Evolutionary conservation across 53 echinoderm and acorn worm species (phyloP).

Genomic region (Arbacia lixula): DNA sequence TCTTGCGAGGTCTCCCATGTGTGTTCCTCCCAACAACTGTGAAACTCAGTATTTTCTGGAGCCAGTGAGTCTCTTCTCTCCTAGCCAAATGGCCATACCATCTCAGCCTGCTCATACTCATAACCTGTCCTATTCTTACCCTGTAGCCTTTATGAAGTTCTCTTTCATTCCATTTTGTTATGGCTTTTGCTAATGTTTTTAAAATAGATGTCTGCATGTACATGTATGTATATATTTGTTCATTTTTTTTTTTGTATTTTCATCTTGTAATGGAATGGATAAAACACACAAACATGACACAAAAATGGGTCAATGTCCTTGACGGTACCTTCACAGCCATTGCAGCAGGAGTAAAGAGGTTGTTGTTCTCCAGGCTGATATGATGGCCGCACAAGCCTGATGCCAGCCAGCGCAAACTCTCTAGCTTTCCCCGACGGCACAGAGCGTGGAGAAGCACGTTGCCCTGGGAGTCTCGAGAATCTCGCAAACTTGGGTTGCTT

Average conservation of each 20-base stretch:
- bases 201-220: background rate
- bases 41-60: too few species aligned
- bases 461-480: constrained; percentile 70
- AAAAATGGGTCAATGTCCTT: background rate
- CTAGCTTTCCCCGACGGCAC: constrained; percentile 67
- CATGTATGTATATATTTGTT: background rate
- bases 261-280: background rate
- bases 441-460: constrained; percentile 76
- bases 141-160: background rate
- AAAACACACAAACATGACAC: background rate
- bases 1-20: too few species aligned
- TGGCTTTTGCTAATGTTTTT: background rate
- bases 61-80: too few species aligned
- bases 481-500: constrained; percentile 61
- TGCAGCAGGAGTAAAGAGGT: constrained; percentile 73
- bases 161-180: background rate
- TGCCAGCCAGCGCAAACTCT: constrained; percentile 74
- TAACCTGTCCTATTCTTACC: background rate
- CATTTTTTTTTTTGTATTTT: background rate
- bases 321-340: constrained; percentile 85
- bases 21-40: too few species aligned
- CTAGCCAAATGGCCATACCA: too few species aligned
- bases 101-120: too few species aligned
- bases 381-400: constrained; percentile 66
- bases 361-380: constrained; percentile 70